These are phyloP conservation scores for Nettapus auritus DNA, from an alignment of 2,113 vertebrate species.

Conservation along the genomic window DNA sequence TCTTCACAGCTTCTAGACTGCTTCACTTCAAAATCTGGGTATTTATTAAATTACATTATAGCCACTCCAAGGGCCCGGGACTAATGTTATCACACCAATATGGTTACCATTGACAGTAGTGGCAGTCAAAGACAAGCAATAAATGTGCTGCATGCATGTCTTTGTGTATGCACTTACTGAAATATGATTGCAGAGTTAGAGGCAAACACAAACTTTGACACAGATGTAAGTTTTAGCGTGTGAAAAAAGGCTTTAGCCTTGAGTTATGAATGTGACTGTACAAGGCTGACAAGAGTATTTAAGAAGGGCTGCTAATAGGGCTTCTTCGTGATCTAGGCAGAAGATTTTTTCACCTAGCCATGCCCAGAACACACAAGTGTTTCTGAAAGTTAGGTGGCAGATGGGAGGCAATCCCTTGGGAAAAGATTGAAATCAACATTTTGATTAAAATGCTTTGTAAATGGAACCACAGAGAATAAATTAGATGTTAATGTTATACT, in stretches of 20 bases:
- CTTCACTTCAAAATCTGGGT: not conserved
- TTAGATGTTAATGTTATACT: not conserved
- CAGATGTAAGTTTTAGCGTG: not conserved
- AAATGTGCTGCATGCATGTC: not conserved
- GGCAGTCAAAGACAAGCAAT: not conserved
- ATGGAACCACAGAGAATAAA: conserved; percentile 22
- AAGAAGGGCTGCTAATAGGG: not conserved
- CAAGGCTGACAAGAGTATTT: not conserved
- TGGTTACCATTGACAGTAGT: not conserved
- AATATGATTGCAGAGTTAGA: not conserved
- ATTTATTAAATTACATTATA: not conserved
- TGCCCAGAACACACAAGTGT: not conserved
- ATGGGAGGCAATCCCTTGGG: conserved; percentile 33
- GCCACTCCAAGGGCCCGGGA: not conserved
- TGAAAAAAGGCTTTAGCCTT: not conserved
- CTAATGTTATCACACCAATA: rapidly evolving
- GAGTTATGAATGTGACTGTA: not conserved
- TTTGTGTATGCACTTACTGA: not conserved
- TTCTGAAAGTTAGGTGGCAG: conserved; percentile 10
- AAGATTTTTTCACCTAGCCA: not conserved
- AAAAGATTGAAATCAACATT: conserved; percentile 47
- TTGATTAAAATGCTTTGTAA: conserved; percentile 38
- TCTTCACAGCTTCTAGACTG: not conserved
- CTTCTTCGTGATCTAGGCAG: not conserved
- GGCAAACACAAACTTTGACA: not conserved